Conservation (phyloP, 2,797 vertebrate species). For the Sebastes goodei region DNA sequence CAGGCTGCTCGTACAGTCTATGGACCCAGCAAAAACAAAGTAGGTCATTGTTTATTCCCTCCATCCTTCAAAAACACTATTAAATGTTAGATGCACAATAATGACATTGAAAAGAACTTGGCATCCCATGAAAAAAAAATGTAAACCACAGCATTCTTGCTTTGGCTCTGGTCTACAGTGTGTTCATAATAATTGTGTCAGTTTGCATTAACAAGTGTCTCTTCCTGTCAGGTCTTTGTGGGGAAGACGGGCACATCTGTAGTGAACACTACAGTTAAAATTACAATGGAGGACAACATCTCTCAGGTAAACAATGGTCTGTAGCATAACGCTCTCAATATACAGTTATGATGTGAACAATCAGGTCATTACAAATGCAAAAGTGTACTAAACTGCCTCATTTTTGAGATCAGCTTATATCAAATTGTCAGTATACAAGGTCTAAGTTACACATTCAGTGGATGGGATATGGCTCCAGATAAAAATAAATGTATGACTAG, state of each 20-base stretch:
- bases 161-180: neutral
- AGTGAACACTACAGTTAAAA: constrained; percentile 85
- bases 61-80: neutral
- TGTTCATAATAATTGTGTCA: neutral
- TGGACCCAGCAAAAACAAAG: constrained; percentile 86
- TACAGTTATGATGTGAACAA: neutral
- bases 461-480: neutral
- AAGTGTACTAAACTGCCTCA: neutral
- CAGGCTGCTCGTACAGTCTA: constrained; percentile 82
- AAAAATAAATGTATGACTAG: neutral
- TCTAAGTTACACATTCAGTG: neutral
- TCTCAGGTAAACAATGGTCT: constrained; percentile 86
- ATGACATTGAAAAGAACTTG: neutral
- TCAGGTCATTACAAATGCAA: neutral
- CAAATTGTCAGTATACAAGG: neutral
- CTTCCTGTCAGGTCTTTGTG: constrained; percentile 81
- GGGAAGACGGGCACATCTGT: constrained; percentile 84
- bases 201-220: constrained; percentile 26
- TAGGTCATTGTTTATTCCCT: constrained; percentile 59
- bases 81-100: neutral
- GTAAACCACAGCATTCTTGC: neutral
- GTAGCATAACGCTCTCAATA: neutral
- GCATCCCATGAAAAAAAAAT: neutral
- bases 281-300: constrained; percentile 85
- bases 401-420: neutral